Percentiles rank a stretch among this genome's conserved stretches.
These are phyloP conservation scores for Synchiropus splendidus DNA, from an alignment of 2,113 vertebrate genomes.

Conservation along the genomic window DNA sequence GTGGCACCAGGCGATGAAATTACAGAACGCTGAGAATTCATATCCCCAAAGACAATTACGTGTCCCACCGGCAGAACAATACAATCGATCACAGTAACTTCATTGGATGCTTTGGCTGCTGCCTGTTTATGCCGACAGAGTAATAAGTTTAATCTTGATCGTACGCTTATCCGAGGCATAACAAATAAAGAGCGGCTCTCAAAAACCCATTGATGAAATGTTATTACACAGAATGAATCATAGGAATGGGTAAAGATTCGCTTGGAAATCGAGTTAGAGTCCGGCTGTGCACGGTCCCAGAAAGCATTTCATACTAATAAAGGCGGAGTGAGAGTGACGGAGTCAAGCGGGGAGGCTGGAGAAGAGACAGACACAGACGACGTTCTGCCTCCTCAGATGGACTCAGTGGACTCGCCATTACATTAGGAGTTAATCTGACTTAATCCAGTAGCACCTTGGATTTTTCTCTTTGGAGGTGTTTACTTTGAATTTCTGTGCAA, in stretches of 20 bases:
- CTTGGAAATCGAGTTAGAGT: constrained; percentile 64
- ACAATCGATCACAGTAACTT: constrained; percentile 74
- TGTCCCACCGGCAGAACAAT: constrained; percentile 66
- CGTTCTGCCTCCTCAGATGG: constrained; percentile 26
- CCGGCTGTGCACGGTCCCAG: constrained; percentile 38
- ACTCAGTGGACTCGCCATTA: constrained; percentile 33
- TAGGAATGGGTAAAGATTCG: constrained; percentile 57
- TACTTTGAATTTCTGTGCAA: too few relatives aligned
- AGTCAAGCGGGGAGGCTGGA: constrained; percentile 30
- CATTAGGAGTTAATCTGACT: background rate
- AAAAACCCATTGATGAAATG: constrained; percentile 62
- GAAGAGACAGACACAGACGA: too few relatives aligned
- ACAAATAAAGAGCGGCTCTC: constrained; percentile 59
- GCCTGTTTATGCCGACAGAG: constrained; percentile 66
- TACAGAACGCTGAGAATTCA: constrained; percentile 62
- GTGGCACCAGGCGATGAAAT: constrained; percentile 61
- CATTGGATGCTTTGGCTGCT: constrained; percentile 69
- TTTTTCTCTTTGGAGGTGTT: too few relatives aligned
- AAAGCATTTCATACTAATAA: constrained; percentile 62
- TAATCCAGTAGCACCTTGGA: too few relatives aligned
- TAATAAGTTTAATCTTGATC: constrained; percentile 73
- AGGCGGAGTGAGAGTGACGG: constrained; percentile 34
- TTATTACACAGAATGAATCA: constrained; percentile 68
- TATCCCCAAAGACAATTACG: constrained; percentile 69
- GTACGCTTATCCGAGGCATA: constrained; percentile 61